Evolutionary conservation across 2,113 vertebrate species (phyloP).

Genomic region (Okapia johnstoni): DNA sequence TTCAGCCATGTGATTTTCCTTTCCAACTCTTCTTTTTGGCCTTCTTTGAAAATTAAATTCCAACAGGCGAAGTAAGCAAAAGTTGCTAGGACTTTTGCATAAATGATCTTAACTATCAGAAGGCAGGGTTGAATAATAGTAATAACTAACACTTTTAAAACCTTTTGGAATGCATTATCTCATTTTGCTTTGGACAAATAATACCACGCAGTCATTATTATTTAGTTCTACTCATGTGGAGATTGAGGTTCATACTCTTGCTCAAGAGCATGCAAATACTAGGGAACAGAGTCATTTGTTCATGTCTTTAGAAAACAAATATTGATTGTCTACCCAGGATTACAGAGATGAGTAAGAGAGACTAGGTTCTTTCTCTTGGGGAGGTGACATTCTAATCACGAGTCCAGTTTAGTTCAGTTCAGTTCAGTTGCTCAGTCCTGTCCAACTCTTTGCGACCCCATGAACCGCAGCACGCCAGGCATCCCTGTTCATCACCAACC

Average conservation of each 20-base stretch:
- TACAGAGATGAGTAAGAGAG: not conserved
- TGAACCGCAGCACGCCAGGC: too few species aligned
- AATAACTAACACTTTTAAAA: not conserved
- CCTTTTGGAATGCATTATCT: not conserved
- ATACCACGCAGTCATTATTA: not conserved
- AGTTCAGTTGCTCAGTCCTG: too few species aligned
- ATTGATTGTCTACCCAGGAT: not conserved
- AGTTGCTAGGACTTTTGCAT: constrained; percentile 6
- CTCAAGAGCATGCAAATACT: not conserved
- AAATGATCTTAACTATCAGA: not conserved
- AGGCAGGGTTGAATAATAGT: not conserved
- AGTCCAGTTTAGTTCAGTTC: too few species aligned
- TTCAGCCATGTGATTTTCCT: not conserved
- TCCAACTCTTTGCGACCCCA: too few species aligned
- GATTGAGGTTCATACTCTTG: not conserved
- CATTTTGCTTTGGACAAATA: not conserved
- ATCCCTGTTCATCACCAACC: too few species aligned
- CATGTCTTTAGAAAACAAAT: not conserved
- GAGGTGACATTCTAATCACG: not conserved
- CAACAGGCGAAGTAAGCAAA: not conserved
- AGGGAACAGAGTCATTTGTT: not conserved
- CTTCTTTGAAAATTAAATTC: constrained; percentile 35
- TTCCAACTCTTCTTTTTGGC: not conserved
- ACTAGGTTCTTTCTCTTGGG: not conserved
- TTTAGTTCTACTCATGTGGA: not conserved